These are phyloP conservation scores for Erythrocercus mccallii DNA, from an alignment of 2,113 vertebrate genomes.

Conservation along the genomic window DNA sequence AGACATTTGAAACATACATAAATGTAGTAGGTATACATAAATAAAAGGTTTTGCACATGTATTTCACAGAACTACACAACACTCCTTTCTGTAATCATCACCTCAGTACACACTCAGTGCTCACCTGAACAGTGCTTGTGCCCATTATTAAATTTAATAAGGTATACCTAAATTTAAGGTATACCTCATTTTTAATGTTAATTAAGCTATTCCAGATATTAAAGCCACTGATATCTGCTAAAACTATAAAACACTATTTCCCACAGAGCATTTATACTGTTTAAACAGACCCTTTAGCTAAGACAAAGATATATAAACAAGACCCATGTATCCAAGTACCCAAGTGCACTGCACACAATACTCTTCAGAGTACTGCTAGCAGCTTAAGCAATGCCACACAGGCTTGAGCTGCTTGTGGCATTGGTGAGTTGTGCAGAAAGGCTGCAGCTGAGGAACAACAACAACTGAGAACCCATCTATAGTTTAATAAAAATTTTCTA, in stretches of 20 bases:
- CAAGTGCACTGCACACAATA: neutral
- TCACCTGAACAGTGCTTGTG: neutral
- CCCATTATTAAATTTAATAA: neutral
- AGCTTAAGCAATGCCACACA: neutral
- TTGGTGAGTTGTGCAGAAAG: neutral
- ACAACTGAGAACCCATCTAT: neutral
- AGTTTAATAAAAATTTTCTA: neutral
- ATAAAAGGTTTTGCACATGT: neutral
- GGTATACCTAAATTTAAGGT: neutral
- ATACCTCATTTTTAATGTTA: neutral
- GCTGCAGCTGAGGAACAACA: neutral
- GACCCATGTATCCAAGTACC: neutral
- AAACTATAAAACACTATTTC: neutral
- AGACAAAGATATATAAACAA: neutral
- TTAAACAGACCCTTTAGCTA: neutral
- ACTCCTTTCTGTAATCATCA: neutral
- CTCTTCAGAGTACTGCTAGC: neutral
- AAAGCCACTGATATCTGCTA: neutral
- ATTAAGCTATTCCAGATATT: neutral
- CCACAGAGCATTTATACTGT: neutral
- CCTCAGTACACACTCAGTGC: neutral
- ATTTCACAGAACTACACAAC: neutral
- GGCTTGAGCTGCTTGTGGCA: neutral
- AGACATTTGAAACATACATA: neutral
- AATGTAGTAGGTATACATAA: neutral